A percentile compares a stretch with the other conserved stretches of the same genome.
Evolutionary conservation across 1,140 invertebrate genomes (phyloP).

Genomic region (Meloidogyne floridensis): DNA sequence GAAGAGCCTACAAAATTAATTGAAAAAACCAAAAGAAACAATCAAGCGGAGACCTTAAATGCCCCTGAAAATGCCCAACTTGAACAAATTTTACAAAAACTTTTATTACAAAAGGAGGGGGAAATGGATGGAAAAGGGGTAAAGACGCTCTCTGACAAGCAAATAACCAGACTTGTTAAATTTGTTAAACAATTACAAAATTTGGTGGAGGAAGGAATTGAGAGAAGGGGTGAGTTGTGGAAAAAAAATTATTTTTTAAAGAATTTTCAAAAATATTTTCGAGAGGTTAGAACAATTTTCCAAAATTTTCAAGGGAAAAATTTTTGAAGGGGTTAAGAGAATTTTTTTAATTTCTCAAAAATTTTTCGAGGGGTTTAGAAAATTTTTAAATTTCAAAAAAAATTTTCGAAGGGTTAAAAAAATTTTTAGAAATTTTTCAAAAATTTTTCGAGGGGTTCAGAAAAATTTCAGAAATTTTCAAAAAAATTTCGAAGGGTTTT

Average conservation of each 20-base stretch:
- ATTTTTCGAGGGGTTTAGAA: too few relatives aligned
- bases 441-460: too few relatives aligned
- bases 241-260: not conserved
- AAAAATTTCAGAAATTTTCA: too few relatives aligned
- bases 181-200: constrained; percentile 46
- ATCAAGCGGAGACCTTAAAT: constrained; percentile 9
- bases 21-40: constrained; percentile 3
- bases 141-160: constrained; percentile 24
- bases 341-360: too few relatives aligned
- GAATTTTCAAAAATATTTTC: constrained; percentile 2
- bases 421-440: too few relatives aligned
- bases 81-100: constrained; percentile 41
- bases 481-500: too few relatives aligned
- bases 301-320: not conserved
- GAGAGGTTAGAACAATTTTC: constrained; percentile 34
- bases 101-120: constrained; percentile 35
- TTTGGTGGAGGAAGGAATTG: constrained; percentile 37
- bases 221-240: not conserved
- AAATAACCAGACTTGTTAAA: constrained; percentile 42
- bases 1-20: not conserved
- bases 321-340: not conserved
- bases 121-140: not conserved
- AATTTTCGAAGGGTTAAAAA: too few relatives aligned
- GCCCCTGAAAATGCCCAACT: constrained; percentile 44
- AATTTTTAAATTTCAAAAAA: too few relatives aligned